A percentile compares a stretch with the other conserved stretches of the same genome.
phyloP scores from a whole-genome alignment of 2,888 invertebrate genomes.

The Polia nebulosa region DNA sequence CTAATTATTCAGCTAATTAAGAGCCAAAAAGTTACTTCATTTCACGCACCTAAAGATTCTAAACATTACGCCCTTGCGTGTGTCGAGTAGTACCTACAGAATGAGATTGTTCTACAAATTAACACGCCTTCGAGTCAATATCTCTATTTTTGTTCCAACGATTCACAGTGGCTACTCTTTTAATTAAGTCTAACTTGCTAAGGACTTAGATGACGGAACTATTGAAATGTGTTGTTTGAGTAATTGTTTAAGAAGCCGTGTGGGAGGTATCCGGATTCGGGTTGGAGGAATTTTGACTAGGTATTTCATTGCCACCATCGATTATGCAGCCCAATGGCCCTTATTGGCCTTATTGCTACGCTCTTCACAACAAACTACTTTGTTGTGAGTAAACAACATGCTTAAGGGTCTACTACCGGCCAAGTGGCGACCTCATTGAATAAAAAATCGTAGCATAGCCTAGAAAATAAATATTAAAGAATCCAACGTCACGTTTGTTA shows the following conservation, averaged over 20 bases:
- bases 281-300: slow-evolving; percentile 8
- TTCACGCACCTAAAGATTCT: slow-evolving; percentile 60
- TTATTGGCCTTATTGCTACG: not conserved
- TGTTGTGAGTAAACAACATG: too few relatives aligned
- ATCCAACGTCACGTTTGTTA: too few relatives aligned
- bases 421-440: too few relatives aligned
- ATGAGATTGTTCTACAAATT: slow-evolving; percentile 67
- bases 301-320: not conserved
- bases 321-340: not conserved
- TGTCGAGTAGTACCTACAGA: slow-evolving; percentile 20
- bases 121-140: slow-evolving; percentile 50
- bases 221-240: slow-evolving; percentile 43
- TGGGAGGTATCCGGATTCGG: slow-evolving; percentile 10
- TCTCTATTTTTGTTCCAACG: slow-evolving; percentile 41
- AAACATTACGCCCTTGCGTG: slow-evolving; percentile 69
- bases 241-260: slow-evolving; percentile 22
- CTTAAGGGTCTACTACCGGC: too few relatives aligned
- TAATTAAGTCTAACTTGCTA: slow-evolving; percentile 54
- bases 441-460: too few relatives aligned
- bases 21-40: slow-evolving; percentile 18
- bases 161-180: slow-evolving; percentile 27
- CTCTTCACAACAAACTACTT: not conserved
- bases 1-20: slow-evolving; percentile 30
- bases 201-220: slow-evolving; percentile 34
- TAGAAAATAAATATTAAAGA: too few relatives aligned